Evolutionary conservation across 2,797 vertebrate genomes (phyloP).

Genomic region (Pseudocheirus occidentalis): DNA sequence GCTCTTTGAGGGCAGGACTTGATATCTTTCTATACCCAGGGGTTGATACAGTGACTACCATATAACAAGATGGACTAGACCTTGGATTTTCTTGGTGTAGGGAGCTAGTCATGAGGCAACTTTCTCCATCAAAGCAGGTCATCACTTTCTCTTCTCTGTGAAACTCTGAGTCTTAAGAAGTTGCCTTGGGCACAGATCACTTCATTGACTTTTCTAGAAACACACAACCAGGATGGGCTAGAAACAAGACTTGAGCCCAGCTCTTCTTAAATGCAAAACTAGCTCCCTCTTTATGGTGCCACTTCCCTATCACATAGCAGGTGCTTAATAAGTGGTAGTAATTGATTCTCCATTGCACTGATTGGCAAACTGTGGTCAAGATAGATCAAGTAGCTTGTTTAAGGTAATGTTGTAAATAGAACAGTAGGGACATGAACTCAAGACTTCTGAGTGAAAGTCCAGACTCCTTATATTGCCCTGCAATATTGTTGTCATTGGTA

Average conservation of each 20-base stretch:
- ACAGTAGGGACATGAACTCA: not conserved
- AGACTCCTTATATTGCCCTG: not conserved
- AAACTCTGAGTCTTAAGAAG: not conserved
- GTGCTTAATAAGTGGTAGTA: not conserved
- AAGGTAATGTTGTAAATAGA: not conserved
- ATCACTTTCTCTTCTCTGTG: not conserved
- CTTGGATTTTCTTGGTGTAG: not conserved
- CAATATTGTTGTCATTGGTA: not conserved
- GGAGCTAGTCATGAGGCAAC: not conserved
- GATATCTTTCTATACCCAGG: not conserved
- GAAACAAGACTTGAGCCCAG: not conserved
- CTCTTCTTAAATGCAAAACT: not conserved
- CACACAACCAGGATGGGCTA: not conserved
- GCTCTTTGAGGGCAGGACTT: not conserved
- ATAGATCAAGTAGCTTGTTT: not conserved
- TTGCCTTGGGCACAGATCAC: not conserved
- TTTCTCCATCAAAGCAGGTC: not conserved
- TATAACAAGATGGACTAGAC: not conserved
- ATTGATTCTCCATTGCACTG: not conserved
- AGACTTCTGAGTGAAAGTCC: not conserved
- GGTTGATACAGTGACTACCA: not conserved
- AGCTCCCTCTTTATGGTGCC: not conserved
- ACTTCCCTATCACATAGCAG: not conserved
- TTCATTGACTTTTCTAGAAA: not conserved
- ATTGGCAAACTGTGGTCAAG: not conserved